phyloP scores from a whole-genome alignment of 2,888 invertebrate species.

The Carabus problematicus region DNA sequence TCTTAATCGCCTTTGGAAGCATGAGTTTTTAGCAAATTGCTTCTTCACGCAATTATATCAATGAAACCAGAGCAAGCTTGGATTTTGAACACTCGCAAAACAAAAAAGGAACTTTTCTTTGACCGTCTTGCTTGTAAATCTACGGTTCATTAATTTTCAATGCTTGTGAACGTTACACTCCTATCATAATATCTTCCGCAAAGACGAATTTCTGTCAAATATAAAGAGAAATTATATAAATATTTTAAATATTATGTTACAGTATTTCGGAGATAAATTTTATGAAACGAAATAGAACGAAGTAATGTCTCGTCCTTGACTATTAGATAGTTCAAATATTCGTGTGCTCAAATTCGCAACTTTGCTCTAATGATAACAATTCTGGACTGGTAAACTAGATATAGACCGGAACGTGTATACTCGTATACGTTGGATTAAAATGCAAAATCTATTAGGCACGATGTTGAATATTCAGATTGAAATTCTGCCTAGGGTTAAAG shows the following conservation, averaged over 20 bases:
- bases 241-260: too few relatives aligned
- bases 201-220: too few relatives aligned
- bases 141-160: slow-evolving; percentile 25
- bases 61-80: slow-evolving; percentile 14
- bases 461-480: slow-evolving; percentile 39
- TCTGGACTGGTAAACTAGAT: slow-evolving; percentile 18
- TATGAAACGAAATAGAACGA: too few relatives aligned
- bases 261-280: too few relatives aligned
- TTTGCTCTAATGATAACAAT: slow-evolving; percentile 25
- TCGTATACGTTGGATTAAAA: slow-evolving; percentile 35
- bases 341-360: background rate
- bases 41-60: slow-evolving; percentile 19
- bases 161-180: slow-evolving; percentile 20
- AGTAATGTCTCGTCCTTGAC: too few relatives aligned
- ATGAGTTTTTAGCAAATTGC: slow-evolving; percentile 36
- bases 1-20: slow-evolving; percentile 27
- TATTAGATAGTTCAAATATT: too few relatives aligned
- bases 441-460: slow-evolving; percentile 41
- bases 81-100: slow-evolving; percentile 16
- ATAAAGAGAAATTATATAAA: too few relatives aligned
- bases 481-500: slow-evolving; percentile 34
- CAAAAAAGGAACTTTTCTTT: slow-evolving; percentile 17
- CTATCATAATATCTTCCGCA: background rate
- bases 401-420: slow-evolving; percentile 19
- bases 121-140: slow-evolving; percentile 15